Evolutionary conservation across 2,113 vertebrate genomes (phyloP), one percentile per base, ranked within the genome.

Genomic region (Muntiacus muntjak): DNA sequence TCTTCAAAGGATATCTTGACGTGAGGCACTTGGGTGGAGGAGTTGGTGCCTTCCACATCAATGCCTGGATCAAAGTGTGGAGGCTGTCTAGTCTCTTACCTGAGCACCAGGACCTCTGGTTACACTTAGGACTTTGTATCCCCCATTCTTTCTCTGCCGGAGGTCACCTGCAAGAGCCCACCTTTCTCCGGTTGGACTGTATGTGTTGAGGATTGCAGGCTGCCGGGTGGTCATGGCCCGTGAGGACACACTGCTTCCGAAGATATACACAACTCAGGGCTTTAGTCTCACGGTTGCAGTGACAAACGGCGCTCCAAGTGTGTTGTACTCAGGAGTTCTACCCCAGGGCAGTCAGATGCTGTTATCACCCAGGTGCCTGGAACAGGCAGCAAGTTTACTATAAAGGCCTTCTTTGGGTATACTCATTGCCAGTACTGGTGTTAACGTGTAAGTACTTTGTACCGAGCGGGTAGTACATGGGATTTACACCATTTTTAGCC

Each of bases 381-480:
- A 36, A n/a, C 3, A 36, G 40, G 26, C 45, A 45, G 43, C 6
- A 3, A 28, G 7, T 30, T 85, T n/a, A 55, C 45, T 16, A 26
- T 9, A 10, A 83, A 87, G 78, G 36, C 54, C 52, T 58, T 15
- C 58, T 36, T n/a, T 19, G 21, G 40, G 62, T 45, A 3, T 28
- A 2, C 12, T 0, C 0, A 2, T 6, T 36, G 12, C 76, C 45
- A 76, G 87, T 13, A 4, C 23, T 28, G 9, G 58, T 25, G 17
- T 52, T 11, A 94, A 87, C n/a, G 40, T n/a, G 45, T 47, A 50
- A 71, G 55, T n/a, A 10, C 52, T 83, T 30, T 43, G 84, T 19
- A 5, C 12, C 7, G 10, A 8, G 1, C 4, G 3, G 54, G 12
- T 55, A 52, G 33, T 21, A 16, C 1, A 0, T 23, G 92, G 15